Percentiles rank a stretch among this genome's conserved stretches.
Conservation (phyloP, 1,140 invertebrate genomes). For the Leptopilina clavipes region DNA sequence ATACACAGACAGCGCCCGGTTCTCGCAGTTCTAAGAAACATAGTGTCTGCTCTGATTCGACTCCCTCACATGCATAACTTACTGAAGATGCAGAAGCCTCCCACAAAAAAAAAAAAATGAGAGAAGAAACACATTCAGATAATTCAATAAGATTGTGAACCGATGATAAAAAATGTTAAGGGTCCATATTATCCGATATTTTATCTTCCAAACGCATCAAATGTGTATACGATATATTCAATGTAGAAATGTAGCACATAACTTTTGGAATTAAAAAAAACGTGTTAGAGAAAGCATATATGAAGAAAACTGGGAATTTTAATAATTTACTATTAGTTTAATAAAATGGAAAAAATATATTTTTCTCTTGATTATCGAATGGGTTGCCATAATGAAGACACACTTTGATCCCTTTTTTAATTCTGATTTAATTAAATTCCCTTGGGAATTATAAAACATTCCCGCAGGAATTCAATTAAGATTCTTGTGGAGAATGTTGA, state of each 20-base stretch:
- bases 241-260: background rate
- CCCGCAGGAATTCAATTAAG: constrained; percentile 20
- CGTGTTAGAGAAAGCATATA: no score
- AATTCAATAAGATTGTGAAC: constrained; percentile 12
- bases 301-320: no score
- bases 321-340: no score
- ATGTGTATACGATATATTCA: background rate
- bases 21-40: background rate
- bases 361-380: no score
- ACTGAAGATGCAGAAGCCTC: constrained; percentile 20
- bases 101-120: background rate
- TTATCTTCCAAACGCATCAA: background rate
- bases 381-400: background rate
- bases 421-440: constrained; percentile 15
- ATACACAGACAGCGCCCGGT: constrained; percentile 13
- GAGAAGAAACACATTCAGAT: background rate
- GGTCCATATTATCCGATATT: constrained; percentile 16
- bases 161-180: constrained; percentile 6
- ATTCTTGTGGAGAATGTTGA: constrained; percentile 6
- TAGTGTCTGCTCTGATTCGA: constrained; percentile 13
- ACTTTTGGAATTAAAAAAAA: no score
- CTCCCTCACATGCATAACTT: constrained; percentile 14
- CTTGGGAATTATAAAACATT: constrained; percentile 27
- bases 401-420: background rate
- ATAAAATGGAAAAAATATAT: no score